These are phyloP conservation scores for Channa maculata DNA, from an alignment of 2,113 vertebrate genomes.

Conservation along the genomic window DNA sequence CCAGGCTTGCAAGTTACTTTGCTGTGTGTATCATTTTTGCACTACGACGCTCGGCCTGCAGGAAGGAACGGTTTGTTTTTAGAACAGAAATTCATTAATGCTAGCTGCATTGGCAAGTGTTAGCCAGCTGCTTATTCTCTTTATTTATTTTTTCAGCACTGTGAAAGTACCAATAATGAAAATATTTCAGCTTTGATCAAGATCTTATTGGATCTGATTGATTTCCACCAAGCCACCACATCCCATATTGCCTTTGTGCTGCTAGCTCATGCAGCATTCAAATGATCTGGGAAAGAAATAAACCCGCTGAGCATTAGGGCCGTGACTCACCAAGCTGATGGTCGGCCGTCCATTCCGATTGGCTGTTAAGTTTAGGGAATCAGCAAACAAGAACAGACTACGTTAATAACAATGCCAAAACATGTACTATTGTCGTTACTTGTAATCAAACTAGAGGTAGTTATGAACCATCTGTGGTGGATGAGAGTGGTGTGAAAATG, in stretches of 20 bases:
- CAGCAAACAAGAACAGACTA: too few relatives aligned
- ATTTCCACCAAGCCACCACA: conserved; percentile 19
- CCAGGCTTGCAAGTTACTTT: neutral
- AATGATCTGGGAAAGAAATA: conserved; percentile 57
- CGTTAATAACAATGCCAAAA: too few relatives aligned
- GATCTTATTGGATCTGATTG: conserved; percentile 31
- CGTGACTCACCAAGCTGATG: too few relatives aligned
- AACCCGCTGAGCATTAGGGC: too few relatives aligned
- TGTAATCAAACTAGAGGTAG: too few relatives aligned
- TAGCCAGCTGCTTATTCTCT: neutral
- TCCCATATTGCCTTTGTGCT: conserved; percentile 56
- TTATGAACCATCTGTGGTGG: too few relatives aligned
- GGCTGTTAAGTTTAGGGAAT: too few relatives aligned
- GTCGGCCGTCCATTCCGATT: too few relatives aligned
- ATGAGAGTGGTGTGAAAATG: too few relatives aligned
- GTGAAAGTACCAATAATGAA: neutral
- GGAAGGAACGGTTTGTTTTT: neutral
- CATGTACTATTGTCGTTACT: too few relatives aligned
- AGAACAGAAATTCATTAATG: neutral
- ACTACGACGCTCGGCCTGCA: neutral
- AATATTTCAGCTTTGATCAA: conserved; percentile 32
- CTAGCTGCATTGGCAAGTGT: neutral
- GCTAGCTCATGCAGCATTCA: conserved; percentile 47
- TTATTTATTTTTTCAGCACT: neutral
- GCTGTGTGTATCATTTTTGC: neutral